These are phyloP conservation scores for Rachycentron canadum DNA, from an alignment of 2,797 vertebrate species.

Conservation along the genomic window DNA sequence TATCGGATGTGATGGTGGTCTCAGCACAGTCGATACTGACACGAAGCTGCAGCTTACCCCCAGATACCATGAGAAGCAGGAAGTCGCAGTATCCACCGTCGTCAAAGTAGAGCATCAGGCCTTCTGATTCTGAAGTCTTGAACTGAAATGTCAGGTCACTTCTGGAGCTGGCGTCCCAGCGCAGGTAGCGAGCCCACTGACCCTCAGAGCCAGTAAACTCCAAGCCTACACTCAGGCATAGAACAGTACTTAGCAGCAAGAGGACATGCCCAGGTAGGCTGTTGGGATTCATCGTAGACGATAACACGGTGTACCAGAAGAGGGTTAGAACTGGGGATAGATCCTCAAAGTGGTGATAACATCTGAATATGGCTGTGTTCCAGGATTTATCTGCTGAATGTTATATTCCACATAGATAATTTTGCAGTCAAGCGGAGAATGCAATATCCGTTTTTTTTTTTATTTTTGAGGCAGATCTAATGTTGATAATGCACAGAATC, in stretches of 20 bases:
- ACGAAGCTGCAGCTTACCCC: conserved; percentile 91
- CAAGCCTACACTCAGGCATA: conserved; percentile 89
- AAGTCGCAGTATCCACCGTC: conserved; percentile 97
- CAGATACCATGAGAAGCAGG: conserved; percentile 89
- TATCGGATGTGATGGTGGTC: conserved; percentile 88
- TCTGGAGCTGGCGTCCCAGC: conserved; percentile 96
- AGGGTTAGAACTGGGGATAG: conserved; percentile 51
- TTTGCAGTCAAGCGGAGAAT: conserved; percentile 48
- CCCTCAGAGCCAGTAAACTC: conserved; percentile 96
- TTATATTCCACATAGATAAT: conserved; percentile 76
- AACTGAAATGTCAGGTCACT: conserved; percentile 97
- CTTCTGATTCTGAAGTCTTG: conserved; percentile 93
- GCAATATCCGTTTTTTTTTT: conserved; percentile 57
- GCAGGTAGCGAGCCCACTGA: conserved; percentile 96
- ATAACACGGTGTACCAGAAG: conserved; percentile 43
- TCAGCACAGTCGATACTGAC: conserved; percentile 96
- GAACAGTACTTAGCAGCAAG: conserved; percentile 89
- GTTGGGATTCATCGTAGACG: conserved; percentile 86
- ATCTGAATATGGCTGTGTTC: conserved; percentile 70
- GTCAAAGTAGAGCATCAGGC: conserved; percentile 95
- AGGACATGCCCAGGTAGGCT: conserved; percentile 86
- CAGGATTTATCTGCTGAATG: conserved; percentile 61
- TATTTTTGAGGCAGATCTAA: conserved; percentile 51
- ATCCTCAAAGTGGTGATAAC: conserved; percentile 75
- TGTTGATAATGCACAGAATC: conserved; percentile 51